Conservation (phyloP, 2,888 invertebrate species). For the Antheraea assamensis region DNA sequence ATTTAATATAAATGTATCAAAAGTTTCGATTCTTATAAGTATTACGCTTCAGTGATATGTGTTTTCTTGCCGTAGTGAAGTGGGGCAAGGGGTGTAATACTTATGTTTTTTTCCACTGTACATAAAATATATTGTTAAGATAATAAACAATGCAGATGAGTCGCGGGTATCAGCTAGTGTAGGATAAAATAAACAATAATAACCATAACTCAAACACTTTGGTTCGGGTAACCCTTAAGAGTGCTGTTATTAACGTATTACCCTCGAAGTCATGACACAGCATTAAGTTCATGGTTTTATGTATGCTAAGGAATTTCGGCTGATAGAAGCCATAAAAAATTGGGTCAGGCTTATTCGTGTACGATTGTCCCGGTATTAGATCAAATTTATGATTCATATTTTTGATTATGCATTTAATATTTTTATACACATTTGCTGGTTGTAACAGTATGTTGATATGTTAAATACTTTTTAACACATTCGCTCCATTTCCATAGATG, state of each 20-base stretch:
- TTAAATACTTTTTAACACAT: too few species aligned
- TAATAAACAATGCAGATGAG: too few species aligned
- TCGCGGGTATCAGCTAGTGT: too few species aligned
- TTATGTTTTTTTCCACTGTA: too few species aligned
- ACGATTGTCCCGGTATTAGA: slow-evolving; percentile 33
- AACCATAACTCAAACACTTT: background rate
- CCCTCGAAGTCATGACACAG: background rate
- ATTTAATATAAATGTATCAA: too few species aligned
- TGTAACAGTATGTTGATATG: background rate
- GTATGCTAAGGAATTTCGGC: slow-evolving; percentile 33
- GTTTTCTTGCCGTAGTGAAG: too few species aligned
- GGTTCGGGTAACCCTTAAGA: background rate
- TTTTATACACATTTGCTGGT: background rate
- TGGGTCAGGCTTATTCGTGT: slow-evolving; percentile 34
- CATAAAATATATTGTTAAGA: too few species aligned
- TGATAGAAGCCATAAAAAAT: slow-evolving; percentile 37
- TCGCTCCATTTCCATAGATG: too few species aligned
- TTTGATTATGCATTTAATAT: background rate
- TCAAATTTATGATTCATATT: slow-evolving; percentile 24
- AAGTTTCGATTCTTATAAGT: too few species aligned
- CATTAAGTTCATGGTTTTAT: slow-evolving; percentile 30
- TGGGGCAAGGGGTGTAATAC: too few species aligned
- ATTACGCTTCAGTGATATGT: too few species aligned
- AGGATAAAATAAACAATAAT: background rate
- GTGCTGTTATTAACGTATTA: slow-evolving; percentile 8